These are phyloP conservation scores for Apis cerana DNA, from an alignment of 1,140 invertebrate genomes.

Conservation along the genomic window DNA sequence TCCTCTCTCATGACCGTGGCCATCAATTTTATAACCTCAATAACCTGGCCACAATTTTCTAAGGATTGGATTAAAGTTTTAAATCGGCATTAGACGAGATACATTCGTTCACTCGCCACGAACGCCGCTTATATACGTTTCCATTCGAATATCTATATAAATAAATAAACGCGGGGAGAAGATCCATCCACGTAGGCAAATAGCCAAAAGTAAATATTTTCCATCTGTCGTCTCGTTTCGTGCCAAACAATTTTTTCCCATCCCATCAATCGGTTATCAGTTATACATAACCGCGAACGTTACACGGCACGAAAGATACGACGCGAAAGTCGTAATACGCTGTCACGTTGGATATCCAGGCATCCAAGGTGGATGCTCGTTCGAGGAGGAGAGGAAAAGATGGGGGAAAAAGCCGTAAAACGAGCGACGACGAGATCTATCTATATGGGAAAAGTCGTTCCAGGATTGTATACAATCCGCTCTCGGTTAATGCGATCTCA, in stretches of 20 bases:
- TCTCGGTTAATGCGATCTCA: slow-evolving; percentile 44
- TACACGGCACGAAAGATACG: neutral
- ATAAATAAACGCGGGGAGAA: neutral
- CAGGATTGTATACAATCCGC: slow-evolving; percentile 5
- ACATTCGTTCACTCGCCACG: too few relatives aligned
- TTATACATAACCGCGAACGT: neutral
- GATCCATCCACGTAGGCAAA: neutral
- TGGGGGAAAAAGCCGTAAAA: neutral
- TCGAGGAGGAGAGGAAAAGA: neutral
- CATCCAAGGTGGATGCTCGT: neutral
- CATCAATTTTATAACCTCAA: neutral
- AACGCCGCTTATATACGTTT: too few relatives aligned
- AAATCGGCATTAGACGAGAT: too few relatives aligned
- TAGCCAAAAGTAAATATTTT: neutral
- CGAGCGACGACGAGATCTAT: slow-evolving; percentile 33
- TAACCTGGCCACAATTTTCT: too few relatives aligned
- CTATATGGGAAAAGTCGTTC: slow-evolving; percentile 27
- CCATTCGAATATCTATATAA: too few relatives aligned
- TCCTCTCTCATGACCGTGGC: too few relatives aligned
- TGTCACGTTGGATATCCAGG: neutral
- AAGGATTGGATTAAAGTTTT: too few relatives aligned
- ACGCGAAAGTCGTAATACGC: slow-evolving; percentile 10
- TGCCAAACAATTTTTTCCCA: neutral
- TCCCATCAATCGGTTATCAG: slow-evolving; percentile 10
- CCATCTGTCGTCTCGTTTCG: too few relatives aligned